A percentile compares a stretch with the other conserved stretches of the same genome.
Conservation (phyloP, 2,797 vertebrate genomes). For the Phrynocephalus vlangalii region DNA sequence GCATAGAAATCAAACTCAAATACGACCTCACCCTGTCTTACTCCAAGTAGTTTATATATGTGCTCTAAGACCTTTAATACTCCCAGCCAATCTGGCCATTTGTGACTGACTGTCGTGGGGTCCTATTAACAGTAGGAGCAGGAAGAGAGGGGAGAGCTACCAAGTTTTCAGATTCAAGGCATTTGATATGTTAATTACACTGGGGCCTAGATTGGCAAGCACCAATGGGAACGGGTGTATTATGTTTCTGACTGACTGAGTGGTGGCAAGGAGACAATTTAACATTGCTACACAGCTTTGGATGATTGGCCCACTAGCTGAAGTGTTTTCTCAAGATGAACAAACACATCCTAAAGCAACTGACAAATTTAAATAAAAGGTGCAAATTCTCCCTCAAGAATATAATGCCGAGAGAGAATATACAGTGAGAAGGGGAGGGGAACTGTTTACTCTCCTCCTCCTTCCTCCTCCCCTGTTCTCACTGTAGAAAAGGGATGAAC, state of each 20-base stretch:
- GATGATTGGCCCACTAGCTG: neutral
- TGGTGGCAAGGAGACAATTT: slow-evolving; percentile 47
- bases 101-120: neutral
- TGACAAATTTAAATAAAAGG: slow-evolving; percentile 45
- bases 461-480: neutral
- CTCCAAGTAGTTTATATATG: neutral
- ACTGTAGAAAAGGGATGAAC: slow-evolving; percentile 37
- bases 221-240: slow-evolving; percentile 46
- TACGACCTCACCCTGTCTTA: neutral
- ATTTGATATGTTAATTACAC: slow-evolving; percentile 48
- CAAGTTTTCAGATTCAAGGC: slow-evolving; percentile 32
- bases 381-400: fast-evolving
- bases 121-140: neutral
- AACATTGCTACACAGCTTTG: slow-evolving; percentile 43
- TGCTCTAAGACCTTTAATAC: neutral
- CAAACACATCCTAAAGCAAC: neutral
- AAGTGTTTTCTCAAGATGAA: neutral
- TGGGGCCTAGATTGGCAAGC: slow-evolving; percentile 55
- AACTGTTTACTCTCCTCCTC: neutral
- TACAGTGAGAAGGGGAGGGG: slow-evolving; percentile 20
- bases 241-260: slow-evolving; percentile 51
- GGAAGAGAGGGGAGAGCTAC: neutral
- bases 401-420: neutral
- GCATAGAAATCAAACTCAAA: neutral
- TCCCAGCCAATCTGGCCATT: neutral